Evolutionary conservation across 2,888 invertebrate species (phyloP).

Genomic region (Odontocolon sp.): DNA sequence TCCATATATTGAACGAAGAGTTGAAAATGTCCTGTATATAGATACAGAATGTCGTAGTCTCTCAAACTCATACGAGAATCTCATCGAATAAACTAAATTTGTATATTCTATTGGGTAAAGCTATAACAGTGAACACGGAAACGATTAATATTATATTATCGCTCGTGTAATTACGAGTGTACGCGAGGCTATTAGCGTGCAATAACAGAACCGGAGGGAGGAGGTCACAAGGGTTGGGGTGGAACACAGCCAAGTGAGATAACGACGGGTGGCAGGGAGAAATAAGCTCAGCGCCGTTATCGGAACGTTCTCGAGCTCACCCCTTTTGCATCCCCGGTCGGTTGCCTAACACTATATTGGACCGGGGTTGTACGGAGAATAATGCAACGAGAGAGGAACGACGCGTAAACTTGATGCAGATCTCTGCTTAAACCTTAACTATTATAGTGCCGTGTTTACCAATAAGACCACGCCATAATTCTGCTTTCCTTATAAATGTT

Average conservation of each 20-base stretch:
- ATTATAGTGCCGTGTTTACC: neutral
- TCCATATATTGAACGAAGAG: neutral
- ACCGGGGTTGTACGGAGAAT: slow-evolving; percentile 28
- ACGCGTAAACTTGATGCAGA: slow-evolving; percentile 40
- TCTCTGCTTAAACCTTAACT: slow-evolving; percentile 38
- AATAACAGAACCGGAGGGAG: slow-evolving; percentile 35
- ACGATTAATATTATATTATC: slow-evolving; percentile 60
- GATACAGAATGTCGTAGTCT: too few relatives aligned
- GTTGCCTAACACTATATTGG: slow-evolving; percentile 17
- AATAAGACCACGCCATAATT: neutral
- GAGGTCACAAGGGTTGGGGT: slow-evolving; percentile 21
- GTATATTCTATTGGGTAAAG: slow-evolving; percentile 54
- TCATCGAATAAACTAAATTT: slow-evolving; percentile 37
- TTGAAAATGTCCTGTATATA: neutral
- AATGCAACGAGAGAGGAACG: slow-evolving; percentile 27
- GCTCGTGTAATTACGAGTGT: slow-evolving; percentile 55
- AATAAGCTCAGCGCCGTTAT: slow-evolving; percentile 55
- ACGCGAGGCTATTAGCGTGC: slow-evolving; percentile 56
- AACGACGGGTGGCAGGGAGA: slow-evolving; percentile 44
- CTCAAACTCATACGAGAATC: neutral
- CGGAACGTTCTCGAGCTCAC: slow-evolving; percentile 32
- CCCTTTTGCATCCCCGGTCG: slow-evolving; percentile 3
- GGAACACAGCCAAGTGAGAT: slow-evolving; percentile 57
- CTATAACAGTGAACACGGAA: slow-evolving; percentile 39
- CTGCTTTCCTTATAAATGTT: too few relatives aligned